A percentile compares a stretch with the other conserved stretches of the same genome.
phyloP scores from a whole-genome alignment of 2,797 vertebrate species.

The Neosilurus mollespiculum region DNA sequence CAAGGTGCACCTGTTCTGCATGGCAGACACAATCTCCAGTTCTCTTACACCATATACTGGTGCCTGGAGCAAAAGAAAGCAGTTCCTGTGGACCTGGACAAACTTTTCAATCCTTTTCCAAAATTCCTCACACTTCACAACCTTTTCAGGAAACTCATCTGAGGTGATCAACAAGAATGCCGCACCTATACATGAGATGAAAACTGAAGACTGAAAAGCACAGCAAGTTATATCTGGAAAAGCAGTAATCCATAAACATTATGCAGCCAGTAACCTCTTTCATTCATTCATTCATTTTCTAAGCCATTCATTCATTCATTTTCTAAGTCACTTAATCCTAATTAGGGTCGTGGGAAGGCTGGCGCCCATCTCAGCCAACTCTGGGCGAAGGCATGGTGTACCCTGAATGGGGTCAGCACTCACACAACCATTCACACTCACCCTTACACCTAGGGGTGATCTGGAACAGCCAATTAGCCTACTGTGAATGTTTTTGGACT shows the following conservation, averaged over 20 bases:
- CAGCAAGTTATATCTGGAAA: background rate
- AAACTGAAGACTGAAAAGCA: background rate
- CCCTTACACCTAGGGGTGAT: no score
- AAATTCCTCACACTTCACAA: constrained; percentile 66
- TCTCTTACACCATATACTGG: constrained; percentile 80
- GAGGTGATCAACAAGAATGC: constrained; percentile 86
- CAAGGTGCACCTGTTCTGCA: constrained; percentile 83
- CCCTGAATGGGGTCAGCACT: no score
- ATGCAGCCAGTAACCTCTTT: background rate
- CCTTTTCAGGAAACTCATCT: constrained; percentile 67
- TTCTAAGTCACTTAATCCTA: no score
- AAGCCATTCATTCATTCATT: no score
- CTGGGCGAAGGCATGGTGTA: no score
- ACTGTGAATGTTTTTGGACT: no score
- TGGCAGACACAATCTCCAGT: constrained; percentile 73
- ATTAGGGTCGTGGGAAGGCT: no score
- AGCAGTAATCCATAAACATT: background rate
- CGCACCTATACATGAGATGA: constrained; percentile 70
- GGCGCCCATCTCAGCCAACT: no score
- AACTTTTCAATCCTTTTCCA: constrained; percentile 78
- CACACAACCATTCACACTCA: no score
- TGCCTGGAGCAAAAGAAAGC: constrained; percentile 83
- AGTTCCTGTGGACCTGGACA: constrained; percentile 84
- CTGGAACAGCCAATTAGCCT: no score
- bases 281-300: no score